Base-by-base conservation (phyloP, 2,888 invertebrate genomes). In the Cryptocephalus primarius region DNA sequence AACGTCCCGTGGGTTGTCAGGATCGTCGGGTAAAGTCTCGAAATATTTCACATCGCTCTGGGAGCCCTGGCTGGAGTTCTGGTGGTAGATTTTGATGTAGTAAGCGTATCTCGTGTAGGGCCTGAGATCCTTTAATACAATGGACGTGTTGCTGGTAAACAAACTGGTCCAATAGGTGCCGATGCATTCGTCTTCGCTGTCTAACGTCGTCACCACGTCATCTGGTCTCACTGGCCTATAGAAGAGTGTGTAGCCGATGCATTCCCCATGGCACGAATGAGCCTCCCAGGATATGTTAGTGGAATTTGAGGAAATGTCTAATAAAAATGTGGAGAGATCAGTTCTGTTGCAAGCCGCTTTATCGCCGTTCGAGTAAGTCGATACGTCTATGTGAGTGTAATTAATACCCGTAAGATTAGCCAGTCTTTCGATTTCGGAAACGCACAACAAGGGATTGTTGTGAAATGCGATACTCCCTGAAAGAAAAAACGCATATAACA, bases 391-490 rank as follows among this genome's bases (percentile, higher is more conserved):
- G 36, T 56, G 50, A 66, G 69, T 56, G 67, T 69, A 46, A 4
- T 69, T 67, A 61, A 80, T 70, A 52, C 73, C 61, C 49, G 74
- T 67, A 53, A 58, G 68, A 41, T 60, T 58, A 1, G 72, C 72
- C 1, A 85, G 75, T 13, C 76, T 72, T 9, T 75, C 67, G 41
- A 91, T 81, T 60, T 82, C 78, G 31, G 74, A 73, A 45, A 78
- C 72, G 64, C 93, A 94, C 11, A 94, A 70, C 63, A 83, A 80
- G 2, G 86, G 83, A 66, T 94, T 94, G 60, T 80, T 77, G 56
- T 88, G 83, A 58, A 92, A 83, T 49, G 78, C 79, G 40, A 88
- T 71, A 8, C 40, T 48, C 8, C 60, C 60, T 60, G 44, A 2
- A 53, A 53, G 48, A 34, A 12, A 43, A 36, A 36, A n/a, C n/a